Percentiles rank a stretch among this genome's conserved stretches.
phyloP scores from a whole-genome alignment of 2,888 invertebrate species.

The Hypercompe scribonia region DNA sequence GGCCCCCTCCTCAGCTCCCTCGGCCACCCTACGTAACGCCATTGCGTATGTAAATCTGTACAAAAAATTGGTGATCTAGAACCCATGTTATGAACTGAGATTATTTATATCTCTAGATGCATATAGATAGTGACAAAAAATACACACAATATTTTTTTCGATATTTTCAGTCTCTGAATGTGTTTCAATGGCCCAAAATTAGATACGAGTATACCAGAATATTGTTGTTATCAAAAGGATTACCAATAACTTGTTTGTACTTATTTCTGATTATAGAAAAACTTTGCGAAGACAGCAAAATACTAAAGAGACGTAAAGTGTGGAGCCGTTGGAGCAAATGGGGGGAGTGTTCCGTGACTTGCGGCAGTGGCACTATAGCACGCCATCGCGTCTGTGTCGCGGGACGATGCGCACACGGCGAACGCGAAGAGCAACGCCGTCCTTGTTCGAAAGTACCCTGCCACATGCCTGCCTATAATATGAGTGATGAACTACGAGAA shows the following conservation, averaged over 20 bases:
- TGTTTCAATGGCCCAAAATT: no score
- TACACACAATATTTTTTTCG: no score
- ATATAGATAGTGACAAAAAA: no score
- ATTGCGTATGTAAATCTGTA: not conserved
- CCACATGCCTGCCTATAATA: constrained; percentile 19
- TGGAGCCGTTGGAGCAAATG: constrained; percentile 82
- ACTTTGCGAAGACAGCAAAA: constrained; percentile 56
- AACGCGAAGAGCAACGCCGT: constrained; percentile 72
- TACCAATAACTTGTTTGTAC: not conserved
- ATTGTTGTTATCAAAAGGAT: not conserved
- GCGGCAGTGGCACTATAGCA: constrained; percentile 66
- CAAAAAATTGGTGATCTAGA: not conserved
- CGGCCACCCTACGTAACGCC: not conserved
- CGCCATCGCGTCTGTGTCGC: constrained; percentile 70
- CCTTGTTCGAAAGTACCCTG: constrained; percentile 69
- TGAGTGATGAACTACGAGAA: constrained; percentile 44
- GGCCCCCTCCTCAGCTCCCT: not conserved
- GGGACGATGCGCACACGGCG: constrained; percentile 77
- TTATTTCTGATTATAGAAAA: constrained; percentile 19
- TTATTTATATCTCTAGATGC: not conserved
- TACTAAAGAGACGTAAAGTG: constrained; percentile 65
- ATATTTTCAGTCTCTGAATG: no score
- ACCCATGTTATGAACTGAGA: not conserved
- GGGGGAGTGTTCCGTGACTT: constrained; percentile 75
- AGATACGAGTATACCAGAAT: not conserved